Evolutionary conservation across 2,888 invertebrate genomes (phyloP).

Genomic region (Homarus gammarus): DNA sequence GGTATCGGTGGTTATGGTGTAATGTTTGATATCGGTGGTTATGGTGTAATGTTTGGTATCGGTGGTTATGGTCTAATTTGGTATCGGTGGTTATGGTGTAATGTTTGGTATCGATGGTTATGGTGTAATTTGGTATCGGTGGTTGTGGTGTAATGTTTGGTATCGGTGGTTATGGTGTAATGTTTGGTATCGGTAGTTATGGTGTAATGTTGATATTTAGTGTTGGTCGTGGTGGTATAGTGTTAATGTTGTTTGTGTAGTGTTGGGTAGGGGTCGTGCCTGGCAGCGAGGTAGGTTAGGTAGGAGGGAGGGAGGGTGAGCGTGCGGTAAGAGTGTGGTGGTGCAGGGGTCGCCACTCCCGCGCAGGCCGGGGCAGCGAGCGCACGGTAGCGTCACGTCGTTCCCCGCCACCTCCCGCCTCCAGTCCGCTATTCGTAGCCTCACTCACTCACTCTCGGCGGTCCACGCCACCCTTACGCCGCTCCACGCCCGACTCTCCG

Average conservation of each 20-base stretch:
- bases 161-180: too few species aligned
- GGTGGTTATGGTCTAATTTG: too few species aligned
- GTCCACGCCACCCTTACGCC: constrained; percentile 30
- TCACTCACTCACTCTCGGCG: constrained; percentile 44
- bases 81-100: too few species aligned
- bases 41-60: too few species aligned
- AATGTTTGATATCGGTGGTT: too few species aligned
- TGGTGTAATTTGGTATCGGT: too few species aligned
- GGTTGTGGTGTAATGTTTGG: too few species aligned
- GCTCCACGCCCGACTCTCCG: constrained; percentile 29
- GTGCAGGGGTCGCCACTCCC: constrained; percentile 51
- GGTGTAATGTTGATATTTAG: not conserved
- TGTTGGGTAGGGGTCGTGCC: not conserved
- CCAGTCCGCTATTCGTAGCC: constrained; percentile 9
- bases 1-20: too few species aligned
- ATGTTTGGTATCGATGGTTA: too few species aligned
- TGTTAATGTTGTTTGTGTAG: not conserved
- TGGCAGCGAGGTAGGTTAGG: constrained; percentile 14
- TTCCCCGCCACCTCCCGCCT: not conserved
- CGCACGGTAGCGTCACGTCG: constrained; percentile 54
- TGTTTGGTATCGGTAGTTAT: too few species aligned
- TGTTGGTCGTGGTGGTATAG: not conserved
- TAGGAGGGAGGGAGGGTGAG: constrained; percentile 17
- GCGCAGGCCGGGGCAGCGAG: constrained; percentile 60
- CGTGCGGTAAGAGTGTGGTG: constrained; percentile 25